Base-by-base conservation (phyloP, 2,888 invertebrate genomes). In the Empis livida region DNA sequence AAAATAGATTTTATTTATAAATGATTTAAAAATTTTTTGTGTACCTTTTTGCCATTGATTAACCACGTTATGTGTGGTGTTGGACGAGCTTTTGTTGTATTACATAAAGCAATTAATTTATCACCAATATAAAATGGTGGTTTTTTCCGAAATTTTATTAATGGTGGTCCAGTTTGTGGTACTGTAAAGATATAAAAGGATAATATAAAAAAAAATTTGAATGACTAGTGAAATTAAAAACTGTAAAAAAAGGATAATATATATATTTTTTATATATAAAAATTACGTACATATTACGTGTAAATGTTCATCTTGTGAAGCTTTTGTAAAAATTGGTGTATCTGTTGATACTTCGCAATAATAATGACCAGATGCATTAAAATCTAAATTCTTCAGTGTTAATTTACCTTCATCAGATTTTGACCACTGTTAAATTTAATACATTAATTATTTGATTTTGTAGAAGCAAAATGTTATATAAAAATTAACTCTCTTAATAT, bases 331-430 rank as follows among this genome's bases (percentile, higher is more conserved):
- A 60, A 89, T 80, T 52, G 89, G 86, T 43, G 84, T 80, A 61
- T 85, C 82, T 60, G 84, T 78, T 47, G 88, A 84, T 23, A 89
- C 87, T 62, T 84, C 83, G 63, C 90, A 90, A 49, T 79, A 81
- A 70, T 89, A 91, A 46, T 77, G 73, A 23, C 88, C 89, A 13
- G 84, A 79, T 41, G 87, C 84, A 47, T 81, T 74, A 68, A 86
- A 87, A 64, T 85, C 82, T 61, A 88, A 73, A 63, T 78, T 76
- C 58, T 80, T 80, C 57, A 89, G 69, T 53, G 79, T 65, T 48
- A 66, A 66, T 56, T 66, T 65, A 15, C 63, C 60, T 49, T 63
- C 63, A 48, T 65, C 65, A 5, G 67, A 67, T 49, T 62, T 58
- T 37, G 61, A 60, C 61, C 65, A 67, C 68, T 68, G 51, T 44